Conservation (phyloP, 1,140 invertebrate genomes). For the Stegodyphus mimosarum region DNA sequence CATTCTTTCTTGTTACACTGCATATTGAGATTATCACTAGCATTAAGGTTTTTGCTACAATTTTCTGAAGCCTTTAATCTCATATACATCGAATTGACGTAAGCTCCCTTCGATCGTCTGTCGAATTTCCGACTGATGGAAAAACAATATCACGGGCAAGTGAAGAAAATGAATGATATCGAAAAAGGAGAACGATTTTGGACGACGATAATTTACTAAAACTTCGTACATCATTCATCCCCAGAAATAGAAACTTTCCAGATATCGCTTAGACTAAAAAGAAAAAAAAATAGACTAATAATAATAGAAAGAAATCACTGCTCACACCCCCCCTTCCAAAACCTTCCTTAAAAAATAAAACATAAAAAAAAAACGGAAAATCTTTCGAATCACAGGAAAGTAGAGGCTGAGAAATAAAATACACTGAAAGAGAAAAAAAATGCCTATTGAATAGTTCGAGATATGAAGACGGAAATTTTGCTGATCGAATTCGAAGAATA, state of each 20-base stretch:
- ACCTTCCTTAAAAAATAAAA: neutral
- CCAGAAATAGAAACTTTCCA: constrained; percentile 43
- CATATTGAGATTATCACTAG: too few species aligned
- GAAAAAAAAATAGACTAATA: neutral
- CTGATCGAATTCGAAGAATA: constrained; percentile 43
- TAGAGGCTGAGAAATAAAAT: constrained; percentile 45
- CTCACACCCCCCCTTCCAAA: neutral
- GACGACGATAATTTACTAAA: constrained; percentile 51
- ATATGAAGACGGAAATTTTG: constrained; percentile 39
- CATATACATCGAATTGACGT: neutral
- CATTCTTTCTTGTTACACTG: too few species aligned
- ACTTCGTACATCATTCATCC: constrained; percentile 58
- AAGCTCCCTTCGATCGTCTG: neutral
- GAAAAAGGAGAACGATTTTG: constrained; percentile 24
- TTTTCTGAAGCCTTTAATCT: too few species aligned
- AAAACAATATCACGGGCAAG: constrained; percentile 47
- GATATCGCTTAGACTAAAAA: constrained; percentile 53
- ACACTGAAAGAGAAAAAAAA: constrained; percentile 14
- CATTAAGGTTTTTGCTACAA: too few species aligned
- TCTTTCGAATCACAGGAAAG: constrained; percentile 9
- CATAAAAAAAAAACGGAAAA: neutral
- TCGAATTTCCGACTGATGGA: constrained; percentile 39
- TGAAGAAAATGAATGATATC: constrained; percentile 30
- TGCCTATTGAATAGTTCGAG: constrained; percentile 46
- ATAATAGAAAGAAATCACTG: neutral